Evolutionary conservation across 1,140 invertebrate species (phyloP).

Genomic region (Macrobrachium nipponense): DNA sequence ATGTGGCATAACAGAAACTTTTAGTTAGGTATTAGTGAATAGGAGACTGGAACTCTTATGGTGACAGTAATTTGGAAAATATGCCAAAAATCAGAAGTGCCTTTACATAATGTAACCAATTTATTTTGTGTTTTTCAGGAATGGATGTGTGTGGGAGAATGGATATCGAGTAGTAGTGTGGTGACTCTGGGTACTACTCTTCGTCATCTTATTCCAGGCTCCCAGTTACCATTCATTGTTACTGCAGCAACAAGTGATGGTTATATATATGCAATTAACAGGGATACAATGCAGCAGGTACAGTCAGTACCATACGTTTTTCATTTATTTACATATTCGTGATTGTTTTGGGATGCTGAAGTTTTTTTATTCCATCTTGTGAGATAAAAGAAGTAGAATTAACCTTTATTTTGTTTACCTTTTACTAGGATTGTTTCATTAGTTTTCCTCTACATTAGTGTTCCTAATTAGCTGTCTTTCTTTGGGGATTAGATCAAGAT

Average conservation of each 20-base stretch:
- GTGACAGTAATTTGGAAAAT: not conserved
- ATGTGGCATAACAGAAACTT: not conserved
- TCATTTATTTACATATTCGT: too few species aligned
- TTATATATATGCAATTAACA: slow-evolving; percentile 52
- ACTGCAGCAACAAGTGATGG: slow-evolving; percentile 60
- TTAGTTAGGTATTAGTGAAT: not conserved
- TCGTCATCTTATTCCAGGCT: slow-evolving; percentile 53
- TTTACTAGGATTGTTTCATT: too few species aligned
- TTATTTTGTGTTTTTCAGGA: slow-evolving; percentile 33
- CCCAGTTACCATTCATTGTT: slow-evolving; percentile 58
- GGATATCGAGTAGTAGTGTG: slow-evolving; percentile 45
- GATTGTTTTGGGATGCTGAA: too few species aligned
- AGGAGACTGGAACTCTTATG: not conserved
- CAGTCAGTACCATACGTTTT: too few species aligned
- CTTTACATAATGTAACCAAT: not conserved
- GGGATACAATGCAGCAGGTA: slow-evolving; percentile 60
- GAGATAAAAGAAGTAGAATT: too few species aligned
- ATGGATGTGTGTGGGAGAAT: slow-evolving; percentile 59
- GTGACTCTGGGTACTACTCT: slow-evolving; percentile 42
- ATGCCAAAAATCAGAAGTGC: not conserved
- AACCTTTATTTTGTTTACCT: too few species aligned
- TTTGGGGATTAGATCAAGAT: too few species aligned
- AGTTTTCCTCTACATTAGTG: too few species aligned
- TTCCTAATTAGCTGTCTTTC: too few species aligned
- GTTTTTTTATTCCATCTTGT: too few species aligned